These are phyloP conservation scores for Phallusia fumigata DNA, from an alignment of 23 tunicate species.

Conservation along the genomic window DNA sequence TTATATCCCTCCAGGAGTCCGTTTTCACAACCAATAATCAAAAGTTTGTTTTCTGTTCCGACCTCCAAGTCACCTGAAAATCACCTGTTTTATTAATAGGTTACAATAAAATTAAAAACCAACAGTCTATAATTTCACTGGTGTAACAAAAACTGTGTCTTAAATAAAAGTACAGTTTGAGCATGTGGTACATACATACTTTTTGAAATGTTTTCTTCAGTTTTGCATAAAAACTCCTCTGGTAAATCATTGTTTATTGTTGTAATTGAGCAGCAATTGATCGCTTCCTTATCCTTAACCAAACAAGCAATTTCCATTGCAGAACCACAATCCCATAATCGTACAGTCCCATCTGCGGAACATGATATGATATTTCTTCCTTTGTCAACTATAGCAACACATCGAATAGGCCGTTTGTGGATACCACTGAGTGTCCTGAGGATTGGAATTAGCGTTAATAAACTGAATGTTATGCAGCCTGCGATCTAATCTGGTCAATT, in stretches of 20 bases:
- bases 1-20: constrained; percentile 27
- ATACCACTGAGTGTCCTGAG: constrained; percentile 47
- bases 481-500: too few species aligned
- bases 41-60: constrained; percentile 36
- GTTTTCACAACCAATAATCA: constrained; percentile 29
- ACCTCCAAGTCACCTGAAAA: constrained; percentile 35
- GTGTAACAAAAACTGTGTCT: not conserved
- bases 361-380: constrained; percentile 53
- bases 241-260: not conserved
- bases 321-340: constrained; percentile 62
- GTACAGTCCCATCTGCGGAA: constrained; percentile 43
- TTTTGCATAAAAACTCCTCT: not conserved
- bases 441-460: not conserved
- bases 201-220: not conserved
- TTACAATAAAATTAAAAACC: too few species aligned
- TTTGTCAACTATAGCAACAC: constrained; percentile 33
- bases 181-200: not conserved
- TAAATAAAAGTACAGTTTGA: not conserved
- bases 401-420: constrained; percentile 37
- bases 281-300: constrained; percentile 5
- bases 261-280: constrained; percentile 26
- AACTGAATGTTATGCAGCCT: too few species aligned
- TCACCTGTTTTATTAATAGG: too few species aligned
- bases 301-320: constrained; percentile 26
- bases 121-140: too few species aligned